These are phyloP conservation scores for Hipparchia sbordonii DNA, from an alignment of 2,888 invertebrate genomes.

Conservation along the genomic window DNA sequence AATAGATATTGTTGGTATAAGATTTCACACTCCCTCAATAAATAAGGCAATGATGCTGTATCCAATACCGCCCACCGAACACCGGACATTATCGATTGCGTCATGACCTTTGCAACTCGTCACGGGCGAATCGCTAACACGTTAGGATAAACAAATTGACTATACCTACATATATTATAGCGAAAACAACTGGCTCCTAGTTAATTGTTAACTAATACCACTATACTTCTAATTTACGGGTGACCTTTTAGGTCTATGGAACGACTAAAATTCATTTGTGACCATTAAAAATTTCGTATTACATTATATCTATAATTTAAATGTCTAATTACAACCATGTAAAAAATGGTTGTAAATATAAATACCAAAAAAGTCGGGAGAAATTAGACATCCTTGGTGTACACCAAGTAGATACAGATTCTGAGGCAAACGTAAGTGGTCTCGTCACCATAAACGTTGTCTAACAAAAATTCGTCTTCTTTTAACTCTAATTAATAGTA, in stretches of 20 bases:
- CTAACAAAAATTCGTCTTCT: neutral
- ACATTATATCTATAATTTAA: neutral
- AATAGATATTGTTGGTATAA: no score
- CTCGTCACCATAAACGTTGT: neutral
- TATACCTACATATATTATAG: neutral
- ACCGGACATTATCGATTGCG: slow-evolving; percentile 12
- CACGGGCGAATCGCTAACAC: slow-evolving; percentile 19
- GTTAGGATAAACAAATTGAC: slow-evolving; percentile 21
- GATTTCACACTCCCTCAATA: neutral
- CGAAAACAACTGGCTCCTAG: neutral
- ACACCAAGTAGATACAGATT: neutral
- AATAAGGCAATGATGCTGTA: slow-evolving; percentile 1
- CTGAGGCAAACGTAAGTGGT: neutral
- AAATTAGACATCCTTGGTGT: neutral
- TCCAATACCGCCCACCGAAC: neutral
- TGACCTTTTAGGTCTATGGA: no score
- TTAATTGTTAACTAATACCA: neutral
- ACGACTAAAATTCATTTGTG: neutral
- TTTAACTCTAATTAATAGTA: no score
- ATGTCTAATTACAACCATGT: no score
- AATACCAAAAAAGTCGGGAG: neutral
- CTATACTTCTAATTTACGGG: no score
- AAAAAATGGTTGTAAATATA: neutral
- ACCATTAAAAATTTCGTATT: neutral
- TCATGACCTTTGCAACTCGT: slow-evolving; percentile 17